phyloP scores from a whole-genome alignment of 2,113 vertebrate species.

The Dicaeum eximium region DNA sequence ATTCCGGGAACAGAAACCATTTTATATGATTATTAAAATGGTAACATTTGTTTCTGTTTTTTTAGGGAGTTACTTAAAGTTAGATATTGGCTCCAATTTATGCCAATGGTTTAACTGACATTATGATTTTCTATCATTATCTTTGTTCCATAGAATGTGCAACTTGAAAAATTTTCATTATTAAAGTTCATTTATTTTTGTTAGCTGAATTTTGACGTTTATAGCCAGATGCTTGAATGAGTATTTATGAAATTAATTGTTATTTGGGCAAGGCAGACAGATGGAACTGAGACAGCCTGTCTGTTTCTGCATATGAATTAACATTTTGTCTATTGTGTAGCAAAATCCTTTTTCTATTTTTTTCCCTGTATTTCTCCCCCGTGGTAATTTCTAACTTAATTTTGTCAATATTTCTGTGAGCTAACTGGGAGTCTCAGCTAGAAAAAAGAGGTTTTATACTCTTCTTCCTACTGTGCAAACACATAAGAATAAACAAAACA shows the following conservation, averaged over 20 bases:
- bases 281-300: background rate
- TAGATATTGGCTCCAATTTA: background rate
- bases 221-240: background rate
- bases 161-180: slow-evolving; percentile 3
- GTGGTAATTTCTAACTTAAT: background rate
- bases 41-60: background rate
- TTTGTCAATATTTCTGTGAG: background rate
- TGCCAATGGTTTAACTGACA: background rate
- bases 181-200: background rate
- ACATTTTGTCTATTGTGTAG: background rate
- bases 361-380: background rate
- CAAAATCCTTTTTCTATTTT: background rate
- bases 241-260: slow-evolving; percentile 19
- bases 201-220: slow-evolving; percentile 14
- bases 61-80: background rate
- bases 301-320: slow-evolving; percentile 8
- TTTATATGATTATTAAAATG: background rate
- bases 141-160: background rate
- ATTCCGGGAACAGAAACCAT: background rate
- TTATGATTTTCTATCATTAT: background rate
- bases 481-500: background rate
- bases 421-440: background rate
- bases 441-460: background rate
- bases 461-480: background rate
- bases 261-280: background rate